Percentiles rank a stretch among this genome's conserved stretches.
These are phyloP conservation scores for Prionailurus viverrinus DNA, from an alignment of 2,113 vertebrate species.

Conservation along the genomic window DNA sequence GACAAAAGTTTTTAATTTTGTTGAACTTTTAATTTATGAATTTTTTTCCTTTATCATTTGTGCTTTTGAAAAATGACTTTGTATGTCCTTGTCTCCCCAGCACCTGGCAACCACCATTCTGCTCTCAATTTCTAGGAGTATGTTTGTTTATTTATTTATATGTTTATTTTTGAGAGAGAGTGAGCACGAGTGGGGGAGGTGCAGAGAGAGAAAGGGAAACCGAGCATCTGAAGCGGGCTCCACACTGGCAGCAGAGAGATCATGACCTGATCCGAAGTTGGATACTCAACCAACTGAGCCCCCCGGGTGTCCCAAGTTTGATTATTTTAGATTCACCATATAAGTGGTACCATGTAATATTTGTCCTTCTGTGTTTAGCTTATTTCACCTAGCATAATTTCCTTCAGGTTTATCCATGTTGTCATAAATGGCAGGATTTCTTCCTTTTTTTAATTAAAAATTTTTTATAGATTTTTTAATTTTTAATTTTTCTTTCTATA, in stretches of 20 bases:
- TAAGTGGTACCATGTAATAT: background rate
- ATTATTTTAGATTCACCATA: background rate
- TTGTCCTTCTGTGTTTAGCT: background rate
- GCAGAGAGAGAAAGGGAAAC: too few species aligned
- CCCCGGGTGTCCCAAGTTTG: background rate
- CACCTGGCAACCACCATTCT: background rate
- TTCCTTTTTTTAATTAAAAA: background rate
- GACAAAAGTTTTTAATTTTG: slow-evolving; percentile 6
- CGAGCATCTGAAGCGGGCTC: too few species aligned
- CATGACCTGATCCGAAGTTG: too few species aligned
- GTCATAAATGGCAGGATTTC: background rate
- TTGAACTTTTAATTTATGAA: background rate
- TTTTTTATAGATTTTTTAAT: too few species aligned
- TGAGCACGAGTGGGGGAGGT: too few species aligned
- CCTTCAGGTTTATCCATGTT: background rate
- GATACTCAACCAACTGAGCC: too few species aligned
- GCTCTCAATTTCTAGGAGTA: background rate
- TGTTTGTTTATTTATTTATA: background rate
- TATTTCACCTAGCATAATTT: background rate
- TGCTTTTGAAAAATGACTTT: background rate
- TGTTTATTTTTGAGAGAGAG: too few species aligned
- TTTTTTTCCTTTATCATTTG: background rate
- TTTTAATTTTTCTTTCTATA: too few species aligned
- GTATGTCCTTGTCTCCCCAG: background rate
- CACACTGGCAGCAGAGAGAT: too few species aligned